phyloP scores from a whole-genome alignment of 1,140 invertebrate genomes.

The Drosophila teissieri region DNA sequence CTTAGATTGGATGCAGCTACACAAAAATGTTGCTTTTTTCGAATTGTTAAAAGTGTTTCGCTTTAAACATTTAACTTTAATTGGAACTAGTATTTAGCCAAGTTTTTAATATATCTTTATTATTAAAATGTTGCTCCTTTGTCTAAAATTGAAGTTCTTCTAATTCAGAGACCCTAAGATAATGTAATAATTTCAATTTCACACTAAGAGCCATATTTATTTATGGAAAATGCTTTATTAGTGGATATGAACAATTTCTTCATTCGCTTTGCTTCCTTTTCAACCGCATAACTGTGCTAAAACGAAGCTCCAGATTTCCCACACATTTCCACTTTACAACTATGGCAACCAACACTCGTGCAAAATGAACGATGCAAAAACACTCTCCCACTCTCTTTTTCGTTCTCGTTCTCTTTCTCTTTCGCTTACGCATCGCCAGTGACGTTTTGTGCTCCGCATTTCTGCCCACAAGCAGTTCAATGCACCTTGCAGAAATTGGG shows the following conservation, averaged over 20 bases:
- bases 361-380: conserved; percentile 1
- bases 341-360: neutral
- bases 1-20: neutral
- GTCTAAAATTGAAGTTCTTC: too few relatives aligned
- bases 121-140: too few relatives aligned
- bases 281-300: conserved; percentile 1
- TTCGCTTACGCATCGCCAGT: conserved; percentile 30
- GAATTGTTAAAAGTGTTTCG: neutral
- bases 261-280: neutral
- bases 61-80: too few relatives aligned
- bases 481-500: conserved; percentile 79
- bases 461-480: conserved; percentile 68
- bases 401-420: conserved; percentile 7
- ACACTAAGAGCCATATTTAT: neutral
- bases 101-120: too few relatives aligned
- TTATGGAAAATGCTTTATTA: neutral
- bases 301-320: neutral
- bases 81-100: too few relatives aligned
- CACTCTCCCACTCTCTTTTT: conserved; percentile 17
- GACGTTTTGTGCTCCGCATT: conserved; percentile 33
- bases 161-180: too few relatives aligned
- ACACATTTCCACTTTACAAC: conserved; percentile 1
- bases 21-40: neutral
- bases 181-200: too few relatives aligned
- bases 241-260: neutral